These are phyloP conservation scores for Gallinago solitaria DNA, from an alignment of 2,797 vertebrate genomes.

Conservation along the genomic window DNA sequence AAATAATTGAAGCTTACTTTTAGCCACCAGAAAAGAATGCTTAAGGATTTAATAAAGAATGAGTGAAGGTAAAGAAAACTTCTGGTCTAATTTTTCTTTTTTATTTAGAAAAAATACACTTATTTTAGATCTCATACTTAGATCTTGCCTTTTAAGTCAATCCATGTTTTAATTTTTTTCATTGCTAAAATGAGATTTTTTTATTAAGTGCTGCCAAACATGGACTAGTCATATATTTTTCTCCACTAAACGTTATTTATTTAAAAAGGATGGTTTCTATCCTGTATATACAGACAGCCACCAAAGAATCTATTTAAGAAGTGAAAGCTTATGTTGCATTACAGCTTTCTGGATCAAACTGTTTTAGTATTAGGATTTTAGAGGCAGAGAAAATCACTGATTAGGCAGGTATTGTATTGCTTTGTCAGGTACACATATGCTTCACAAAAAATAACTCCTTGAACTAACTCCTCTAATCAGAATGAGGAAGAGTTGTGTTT, in stretches of 20 bases:
- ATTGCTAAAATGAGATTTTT: background rate
- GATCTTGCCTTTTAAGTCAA: background rate
- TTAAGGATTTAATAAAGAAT: background rate
- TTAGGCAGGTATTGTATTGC: background rate
- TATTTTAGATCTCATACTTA: background rate
- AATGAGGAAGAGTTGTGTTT: background rate
- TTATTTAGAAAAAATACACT: background rate
- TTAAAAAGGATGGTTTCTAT: background rate
- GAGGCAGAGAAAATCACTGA: background rate
- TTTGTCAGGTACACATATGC: background rate
- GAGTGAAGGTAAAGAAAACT: background rate
- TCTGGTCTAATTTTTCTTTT: background rate
- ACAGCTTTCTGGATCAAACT: background rate
- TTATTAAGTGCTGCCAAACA: background rate
- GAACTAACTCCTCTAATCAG: background rate
- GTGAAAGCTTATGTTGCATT: background rate
- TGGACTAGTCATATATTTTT: background rate
- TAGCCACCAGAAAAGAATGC: background rate
- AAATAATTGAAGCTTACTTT: background rate
- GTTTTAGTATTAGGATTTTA: background rate
- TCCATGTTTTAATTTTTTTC: background rate
- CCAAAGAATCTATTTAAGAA: background rate
- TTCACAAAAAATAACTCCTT: background rate
- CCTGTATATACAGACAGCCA: background rate
- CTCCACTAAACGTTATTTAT: background rate